phyloP scores from a whole-genome alignment of 2,113 vertebrate genomes.

The Rhynchopsitta pachyrhyncha region DNA sequence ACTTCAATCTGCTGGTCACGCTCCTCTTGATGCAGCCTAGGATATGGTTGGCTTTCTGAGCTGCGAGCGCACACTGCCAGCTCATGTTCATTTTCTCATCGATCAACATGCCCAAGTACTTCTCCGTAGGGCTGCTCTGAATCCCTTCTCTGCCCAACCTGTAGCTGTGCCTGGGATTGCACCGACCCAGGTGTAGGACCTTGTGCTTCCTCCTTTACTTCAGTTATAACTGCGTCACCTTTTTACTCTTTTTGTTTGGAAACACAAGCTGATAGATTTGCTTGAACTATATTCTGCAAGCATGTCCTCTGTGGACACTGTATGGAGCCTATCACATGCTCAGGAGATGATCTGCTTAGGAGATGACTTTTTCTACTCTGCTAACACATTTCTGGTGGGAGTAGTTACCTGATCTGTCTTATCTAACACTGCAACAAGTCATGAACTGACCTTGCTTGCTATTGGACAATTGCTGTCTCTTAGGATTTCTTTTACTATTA shows the following conservation, averaged over 20 bases:
- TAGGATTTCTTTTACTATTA: background rate
- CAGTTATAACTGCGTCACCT: background rate
- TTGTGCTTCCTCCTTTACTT: background rate
- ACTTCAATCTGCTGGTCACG: no score
- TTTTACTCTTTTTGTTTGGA: background rate
- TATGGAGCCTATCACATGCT: background rate
- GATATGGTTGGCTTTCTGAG: no score
- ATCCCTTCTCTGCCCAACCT: no score
- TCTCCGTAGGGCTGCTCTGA: no score
- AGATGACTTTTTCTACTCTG: background rate
- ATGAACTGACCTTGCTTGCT: rapidly evolving
- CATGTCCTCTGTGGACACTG: background rate
- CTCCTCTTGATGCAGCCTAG: no score
- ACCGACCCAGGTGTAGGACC: no score
- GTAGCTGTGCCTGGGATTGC: no score
- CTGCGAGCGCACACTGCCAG: no score
- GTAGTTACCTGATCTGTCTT: background rate
- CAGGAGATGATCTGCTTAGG: background rate
- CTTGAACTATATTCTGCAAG: background rate
- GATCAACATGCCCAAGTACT: no score
- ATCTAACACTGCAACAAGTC: background rate
- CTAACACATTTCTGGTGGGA: background rate
- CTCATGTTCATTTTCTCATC: no score
- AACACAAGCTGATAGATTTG: background rate
- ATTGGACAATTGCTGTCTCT: background rate